Percentiles rank a stretch among this genome's conserved stretches.
Conservation (phyloP, 2,888 invertebrate genomes). For the Adineta ricciae region DNA sequence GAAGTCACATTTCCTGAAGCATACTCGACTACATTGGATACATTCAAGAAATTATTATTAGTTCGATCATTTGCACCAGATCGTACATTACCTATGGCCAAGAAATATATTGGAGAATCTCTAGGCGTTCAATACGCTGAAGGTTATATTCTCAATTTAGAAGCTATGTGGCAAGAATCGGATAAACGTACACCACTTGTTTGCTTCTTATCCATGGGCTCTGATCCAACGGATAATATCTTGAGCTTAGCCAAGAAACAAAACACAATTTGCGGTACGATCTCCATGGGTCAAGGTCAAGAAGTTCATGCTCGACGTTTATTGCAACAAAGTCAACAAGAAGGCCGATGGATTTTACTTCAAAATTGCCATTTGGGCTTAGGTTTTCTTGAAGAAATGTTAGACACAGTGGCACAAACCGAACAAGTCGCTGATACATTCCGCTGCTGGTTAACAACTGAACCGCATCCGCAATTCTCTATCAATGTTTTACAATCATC, state of each 20-base stretch:
- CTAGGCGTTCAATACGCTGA: constrained; percentile 59
- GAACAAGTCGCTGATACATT: constrained; percentile 72
- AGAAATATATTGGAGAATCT: constrained; percentile 47
- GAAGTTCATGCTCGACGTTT: constrained; percentile 73
- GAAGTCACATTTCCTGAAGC: constrained; percentile 48
- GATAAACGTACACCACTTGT: constrained; percentile 76
- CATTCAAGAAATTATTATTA: constrained; percentile 47
- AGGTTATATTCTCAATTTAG: constrained; percentile 78
- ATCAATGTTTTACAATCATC: constrained; percentile 77
- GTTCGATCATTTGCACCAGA: constrained; percentile 50
- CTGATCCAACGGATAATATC: constrained; percentile 90
- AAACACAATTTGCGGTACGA: constrained; percentile 63
- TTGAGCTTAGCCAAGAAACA: constrained; percentile 72
- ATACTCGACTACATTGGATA: constrained; percentile 45
- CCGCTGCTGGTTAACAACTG: constrained; percentile 84
- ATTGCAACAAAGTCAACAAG: constrained; percentile 65
- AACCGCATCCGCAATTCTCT: constrained; percentile 82
- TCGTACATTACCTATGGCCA: constrained; percentile 49
- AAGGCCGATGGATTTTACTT: constrained; percentile 81
- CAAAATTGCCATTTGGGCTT: constrained; percentile 92
- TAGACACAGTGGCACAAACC: constrained; percentile 64
- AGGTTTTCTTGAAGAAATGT: constrained; percentile 80
- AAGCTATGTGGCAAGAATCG: constrained; percentile 77
- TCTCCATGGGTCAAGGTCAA: constrained; percentile 96
- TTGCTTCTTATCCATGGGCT: constrained; percentile 83